Evolutionary conservation across 2,113 vertebrate species (phyloP), one percentile per base, ranked within the genome.

Genomic region (Zootoca vivipara): DNA sequence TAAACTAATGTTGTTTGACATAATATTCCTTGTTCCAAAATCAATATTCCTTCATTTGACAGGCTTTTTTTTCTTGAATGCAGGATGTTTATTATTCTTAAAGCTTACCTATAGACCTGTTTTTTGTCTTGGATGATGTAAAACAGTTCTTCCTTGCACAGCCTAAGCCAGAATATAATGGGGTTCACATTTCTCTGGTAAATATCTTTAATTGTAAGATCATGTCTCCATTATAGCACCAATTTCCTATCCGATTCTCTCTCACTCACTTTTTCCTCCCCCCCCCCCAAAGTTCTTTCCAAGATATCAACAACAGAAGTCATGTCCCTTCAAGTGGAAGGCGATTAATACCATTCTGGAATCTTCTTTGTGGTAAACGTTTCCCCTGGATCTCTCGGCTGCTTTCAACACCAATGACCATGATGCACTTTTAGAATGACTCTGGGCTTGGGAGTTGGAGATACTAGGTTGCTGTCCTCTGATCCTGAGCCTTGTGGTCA

Each of bases 11-110:
- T 97, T 97, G 96, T 96, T 96, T 97, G 96, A 97, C 96, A 95
- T 97, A 96, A 96, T 96, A 96, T 96, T 96, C 94, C 97, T 95
- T 97, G 96, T 97, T 97, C 97, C 96, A 96, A 98, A 98, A 98
- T 97, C 97, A 97, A 97, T 97, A 97, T 97, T 94, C 96, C 95
- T 96, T 96, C 94, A 92, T 95, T 97, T 96, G 96, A 97, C 95
- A 97, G 96, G 93, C 97, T 96, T 96, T 96, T 97, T 96, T 10
- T 46, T n/a, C 96, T 96, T 96, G 96, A 96, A 96, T 97, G 96
- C 95, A 97, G 96, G 95, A 96, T 97, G 96, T 97, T 97, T 98
- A 97, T 98, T 98, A 96, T 97, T 97, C 96, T 97, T 97, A 97
- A 95, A 96, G 97, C 96, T 98, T 97, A 97, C 97, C 97, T 98